Base-by-base conservation (phyloP, 1,140 invertebrate species). In the Drosophila pectinifera region DNA sequence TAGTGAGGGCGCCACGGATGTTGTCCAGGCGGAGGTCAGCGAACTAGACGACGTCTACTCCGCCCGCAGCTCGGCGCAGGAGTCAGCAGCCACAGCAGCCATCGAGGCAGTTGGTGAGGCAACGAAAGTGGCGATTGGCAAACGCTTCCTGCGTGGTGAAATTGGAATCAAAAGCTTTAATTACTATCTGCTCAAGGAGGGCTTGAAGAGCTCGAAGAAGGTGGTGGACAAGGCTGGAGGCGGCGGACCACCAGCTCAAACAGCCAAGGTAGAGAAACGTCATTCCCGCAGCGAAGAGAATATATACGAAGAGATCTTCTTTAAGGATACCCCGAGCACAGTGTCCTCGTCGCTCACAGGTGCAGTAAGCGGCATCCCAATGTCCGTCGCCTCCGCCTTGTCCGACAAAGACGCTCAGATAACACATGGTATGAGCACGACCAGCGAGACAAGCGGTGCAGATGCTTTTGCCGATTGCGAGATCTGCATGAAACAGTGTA, bases 131-230 rank as follows among this genome's bases (percentile, higher is more conserved):
- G 91, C 91, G 6, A 92, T 92, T 48, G 92, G 92, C 5, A 74
- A 90, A 22, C 86, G 88, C 6, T 90, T 92, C 18, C 53, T 92
- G 14, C 80, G 78, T 28, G 92, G 92, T 6, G 92, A 92, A 73
- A 92, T 92, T 31, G 92, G 92, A 39, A 92, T 92, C 20, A 92
- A 92, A 70, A 92, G 92, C 78, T 92, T 92, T 73, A 92, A 92
- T 59, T 92, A 92, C 55, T 92, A 92, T 69, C 57, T 92, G 22
- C 72, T 92, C 0, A 92, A 92, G 55, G 92, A 92, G 67, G 91
- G 92, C 14, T 38, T 92, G 8, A 92, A 92, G 61, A 91, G 82
- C 45, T 81, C 90, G 0, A 91, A 91, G 18, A 91, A 91, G 46
- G 39, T 81, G 57, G 73, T 73, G 4, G 84, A 81, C 24, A 91